Evolutionary conservation across 2,113 vertebrate species (phyloP), one percentile per base, ranked within the genome.

Genomic region (Rutilus rutilus): DNA sequence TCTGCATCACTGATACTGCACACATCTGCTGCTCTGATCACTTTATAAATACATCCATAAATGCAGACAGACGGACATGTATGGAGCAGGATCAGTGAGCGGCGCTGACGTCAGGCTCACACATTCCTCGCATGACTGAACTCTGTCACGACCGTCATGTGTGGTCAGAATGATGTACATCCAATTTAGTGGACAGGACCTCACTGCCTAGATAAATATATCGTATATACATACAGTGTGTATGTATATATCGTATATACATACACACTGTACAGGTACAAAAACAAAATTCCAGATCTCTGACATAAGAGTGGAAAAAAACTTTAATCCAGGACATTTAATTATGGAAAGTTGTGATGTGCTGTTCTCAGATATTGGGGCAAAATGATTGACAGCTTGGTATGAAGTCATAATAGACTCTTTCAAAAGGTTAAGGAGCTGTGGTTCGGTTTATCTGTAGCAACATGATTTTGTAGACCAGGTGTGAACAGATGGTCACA

Each of bases 321-420:
- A 71, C 78, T 89, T 64, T 78, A 73, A 74, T 82, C 78, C 71
- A 82, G 75, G 59, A 75, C n/a, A 15, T 78, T 85, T 89, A 86
- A 90, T 87, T 87, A 87, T 62, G 74, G 78, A 86, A 78, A 75
- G 74, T 25, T 79, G 57, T 54, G 60, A 77, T 84, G 76, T 78
- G 27, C 59, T 54, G 60, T 52, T 69, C 30, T 47, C 50, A 50
- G 60, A 87, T 78, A 83, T 69, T 19, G 15, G 19, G 78, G 65
- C 75, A n/a, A 75, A 62, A 80, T 74, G 73, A 57, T 11, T 87
- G 85, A 82, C 54, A 85, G 78, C 82, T 23, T 33, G 5, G 36
- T 36, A 64, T 86, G 87, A 85, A 64, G 76, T 88, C 86, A 86
- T 88, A 89, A 89, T 83, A 59, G 62, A 54, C 33, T 86, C 83